A percentile compares a stretch with the other conserved stretches of the same genome.
phyloP scores from a whole-genome alignment of 2,113 vertebrate species.

The Dromas ardeola region DNA sequence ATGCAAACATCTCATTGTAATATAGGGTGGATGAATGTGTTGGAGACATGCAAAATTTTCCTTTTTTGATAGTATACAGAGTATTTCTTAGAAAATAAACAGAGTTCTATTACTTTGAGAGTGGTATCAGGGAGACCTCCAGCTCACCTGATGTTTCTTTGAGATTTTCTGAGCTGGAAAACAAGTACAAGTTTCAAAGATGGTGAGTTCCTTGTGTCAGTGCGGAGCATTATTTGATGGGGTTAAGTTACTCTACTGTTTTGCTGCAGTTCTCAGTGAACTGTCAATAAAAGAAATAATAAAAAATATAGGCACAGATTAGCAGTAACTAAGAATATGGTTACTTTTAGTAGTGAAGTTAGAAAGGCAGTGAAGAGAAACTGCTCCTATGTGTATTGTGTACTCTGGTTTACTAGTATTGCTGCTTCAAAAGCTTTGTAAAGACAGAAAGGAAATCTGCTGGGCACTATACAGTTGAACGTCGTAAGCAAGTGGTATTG shows the following conservation, averaged over 20 bases:
- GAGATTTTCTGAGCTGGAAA: neutral
- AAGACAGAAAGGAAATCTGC: conserved; percentile 1
- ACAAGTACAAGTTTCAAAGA: neutral
- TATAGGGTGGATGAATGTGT: neutral
- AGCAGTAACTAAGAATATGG: neutral
- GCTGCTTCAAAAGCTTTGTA: conserved; percentile 10
- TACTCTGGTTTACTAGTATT: neutral
- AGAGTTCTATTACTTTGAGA: neutral
- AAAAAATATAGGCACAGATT: conserved; percentile 11
- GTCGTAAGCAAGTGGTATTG: conserved; percentile 5
- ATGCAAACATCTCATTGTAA: neutral
- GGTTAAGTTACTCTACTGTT: neutral
- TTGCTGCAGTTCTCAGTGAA: neutral
- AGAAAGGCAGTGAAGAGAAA: conserved; percentile 6
- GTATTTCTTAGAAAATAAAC: neutral
- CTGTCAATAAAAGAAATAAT: neutral
- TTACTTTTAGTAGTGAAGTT: neutral
- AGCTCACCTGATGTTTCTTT: neutral
- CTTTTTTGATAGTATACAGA: neutral
- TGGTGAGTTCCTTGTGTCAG: neutral
- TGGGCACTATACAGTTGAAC: neutral
- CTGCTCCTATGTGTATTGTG: neutral
- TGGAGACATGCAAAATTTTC: neutral
- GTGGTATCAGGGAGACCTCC: neutral
- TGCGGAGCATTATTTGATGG: neutral